phyloP scores from a whole-genome alignment of 2,888 invertebrate genomes.

The Sepioteuthis lessoniana region DNA sequence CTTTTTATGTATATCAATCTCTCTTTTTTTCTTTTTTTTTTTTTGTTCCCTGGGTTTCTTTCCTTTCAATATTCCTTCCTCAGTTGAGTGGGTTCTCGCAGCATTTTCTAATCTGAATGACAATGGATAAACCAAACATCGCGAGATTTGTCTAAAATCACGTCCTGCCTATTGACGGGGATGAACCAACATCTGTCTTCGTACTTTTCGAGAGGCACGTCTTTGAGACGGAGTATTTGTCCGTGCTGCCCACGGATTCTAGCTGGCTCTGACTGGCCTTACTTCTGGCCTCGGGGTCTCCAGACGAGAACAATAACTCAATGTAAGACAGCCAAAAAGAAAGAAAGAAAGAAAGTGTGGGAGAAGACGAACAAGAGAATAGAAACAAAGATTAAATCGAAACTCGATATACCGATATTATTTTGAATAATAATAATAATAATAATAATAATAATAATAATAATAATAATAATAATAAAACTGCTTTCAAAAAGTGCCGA shows the following conservation, averaged over 20 bases:
- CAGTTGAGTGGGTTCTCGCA: neutral
- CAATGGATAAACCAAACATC: slow-evolving; percentile 20
- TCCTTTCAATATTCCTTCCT: neutral
- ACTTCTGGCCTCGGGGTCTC: neutral
- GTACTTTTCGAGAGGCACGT: neutral
- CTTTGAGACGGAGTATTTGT: neutral
- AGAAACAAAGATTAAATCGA: neutral
- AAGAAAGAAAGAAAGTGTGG: neutral
- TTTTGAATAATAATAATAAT: too few relatives aligned
- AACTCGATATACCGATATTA: neutral
- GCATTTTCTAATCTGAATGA: neutral
- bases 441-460: too few relatives aligned
- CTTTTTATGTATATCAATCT: neutral
- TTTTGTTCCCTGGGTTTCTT: fast-evolving
- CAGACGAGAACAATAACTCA: neutral
- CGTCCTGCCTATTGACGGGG: neutral
- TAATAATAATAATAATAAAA: too few relatives aligned
- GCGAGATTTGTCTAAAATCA: slow-evolving; percentile 8
- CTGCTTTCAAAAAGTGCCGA: neutral
- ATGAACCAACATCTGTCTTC: neutral
- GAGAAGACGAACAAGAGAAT: neutral
- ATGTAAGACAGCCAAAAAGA: neutral
- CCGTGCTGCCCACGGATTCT: neutral
- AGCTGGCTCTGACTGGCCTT: neutral
- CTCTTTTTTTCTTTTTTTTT: neutral